Percentiles rank a stretch among this genome's conserved stretches.
Conservation (phyloP, 2,888 invertebrate genomes). For the Philaethria dido region DNA sequence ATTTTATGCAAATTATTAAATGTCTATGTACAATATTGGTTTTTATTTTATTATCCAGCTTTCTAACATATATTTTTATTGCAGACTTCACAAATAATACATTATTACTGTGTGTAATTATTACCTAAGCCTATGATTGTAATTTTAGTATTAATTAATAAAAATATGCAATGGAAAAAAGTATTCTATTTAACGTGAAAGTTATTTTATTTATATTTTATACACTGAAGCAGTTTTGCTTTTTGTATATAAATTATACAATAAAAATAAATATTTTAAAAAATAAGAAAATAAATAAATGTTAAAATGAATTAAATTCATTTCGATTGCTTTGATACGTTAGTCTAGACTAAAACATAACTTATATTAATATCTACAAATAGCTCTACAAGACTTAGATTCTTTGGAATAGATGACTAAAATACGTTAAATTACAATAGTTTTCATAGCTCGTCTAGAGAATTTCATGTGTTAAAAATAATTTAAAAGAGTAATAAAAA, state of each 20-base stretch:
- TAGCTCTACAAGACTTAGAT: slow-evolving; percentile 36
- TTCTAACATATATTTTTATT: background rate
- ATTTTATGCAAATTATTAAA: background rate
- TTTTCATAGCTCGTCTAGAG: background rate
- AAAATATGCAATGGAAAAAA: background rate
- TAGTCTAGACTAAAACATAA: slow-evolving; percentile 36
- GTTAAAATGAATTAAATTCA: slow-evolving; percentile 58
- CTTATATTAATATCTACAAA: slow-evolving; percentile 40
- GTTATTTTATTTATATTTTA: background rate
- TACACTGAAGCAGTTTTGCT: background rate
- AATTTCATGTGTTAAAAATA: background rate
- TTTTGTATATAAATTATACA: background rate
- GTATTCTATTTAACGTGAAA: background rate
- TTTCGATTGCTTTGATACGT: slow-evolving; percentile 51
- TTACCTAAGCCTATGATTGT: background rate
- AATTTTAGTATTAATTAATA: background rate
- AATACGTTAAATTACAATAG: background rate
- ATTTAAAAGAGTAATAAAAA: background rate
- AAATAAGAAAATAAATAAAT: slow-evolving; percentile 15
- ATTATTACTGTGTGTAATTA: background rate
- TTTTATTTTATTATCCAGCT: background rate
- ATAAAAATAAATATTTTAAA: background rate
- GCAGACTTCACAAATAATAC: slow-evolving; percentile 12
- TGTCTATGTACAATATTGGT: slow-evolving; percentile 6
- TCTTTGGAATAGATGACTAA: slow-evolving; percentile 34